Conservation (phyloP, 2,888 invertebrate species). For the Phragmatobia fuliginosa region DNA sequence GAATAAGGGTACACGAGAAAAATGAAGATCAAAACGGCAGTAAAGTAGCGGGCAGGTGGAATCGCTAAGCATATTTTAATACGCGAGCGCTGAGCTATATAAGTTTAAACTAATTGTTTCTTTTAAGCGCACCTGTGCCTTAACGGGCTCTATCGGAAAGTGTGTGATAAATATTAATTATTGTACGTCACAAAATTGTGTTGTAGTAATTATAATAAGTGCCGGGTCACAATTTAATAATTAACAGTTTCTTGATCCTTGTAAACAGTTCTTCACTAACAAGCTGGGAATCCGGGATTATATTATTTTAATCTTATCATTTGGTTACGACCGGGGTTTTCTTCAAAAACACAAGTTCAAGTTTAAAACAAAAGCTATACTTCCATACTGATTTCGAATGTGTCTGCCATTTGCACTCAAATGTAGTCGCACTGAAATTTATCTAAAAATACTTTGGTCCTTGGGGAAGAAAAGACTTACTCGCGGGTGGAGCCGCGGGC, state of each 20-base stretch:
- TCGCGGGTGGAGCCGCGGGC: too few species aligned
- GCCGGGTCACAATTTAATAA: not conserved
- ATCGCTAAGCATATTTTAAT: not conserved
- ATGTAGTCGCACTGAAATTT: too few species aligned
- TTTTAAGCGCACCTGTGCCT: conserved; percentile 35
- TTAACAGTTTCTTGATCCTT: not conserved
- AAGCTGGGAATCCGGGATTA: too few species aligned
- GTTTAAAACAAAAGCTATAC: too few species aligned
- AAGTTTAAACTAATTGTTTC: conserved; percentile 15
- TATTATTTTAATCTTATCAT: too few species aligned
- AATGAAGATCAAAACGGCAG: not conserved
- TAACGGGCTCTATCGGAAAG: conserved; percentile 16
- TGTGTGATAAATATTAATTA: not conserved
- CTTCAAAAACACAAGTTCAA: too few species aligned
- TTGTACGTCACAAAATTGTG: not conserved
- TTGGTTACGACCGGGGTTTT: too few species aligned
- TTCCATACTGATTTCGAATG: too few species aligned
- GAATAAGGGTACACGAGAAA: not conserved
- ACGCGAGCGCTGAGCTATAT: not conserved
- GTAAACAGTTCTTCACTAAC: not conserved
- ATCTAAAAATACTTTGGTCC: too few species aligned
- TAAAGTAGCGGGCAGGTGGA: not conserved
- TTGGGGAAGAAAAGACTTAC: too few species aligned
- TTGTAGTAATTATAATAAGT: not conserved
- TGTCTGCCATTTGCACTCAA: too few species aligned